Evolutionary conservation across 2,797 vertebrate genomes (phyloP), one percentile per base, ranked within the genome.

Genomic region (Halcyon chelicuti): DNA sequence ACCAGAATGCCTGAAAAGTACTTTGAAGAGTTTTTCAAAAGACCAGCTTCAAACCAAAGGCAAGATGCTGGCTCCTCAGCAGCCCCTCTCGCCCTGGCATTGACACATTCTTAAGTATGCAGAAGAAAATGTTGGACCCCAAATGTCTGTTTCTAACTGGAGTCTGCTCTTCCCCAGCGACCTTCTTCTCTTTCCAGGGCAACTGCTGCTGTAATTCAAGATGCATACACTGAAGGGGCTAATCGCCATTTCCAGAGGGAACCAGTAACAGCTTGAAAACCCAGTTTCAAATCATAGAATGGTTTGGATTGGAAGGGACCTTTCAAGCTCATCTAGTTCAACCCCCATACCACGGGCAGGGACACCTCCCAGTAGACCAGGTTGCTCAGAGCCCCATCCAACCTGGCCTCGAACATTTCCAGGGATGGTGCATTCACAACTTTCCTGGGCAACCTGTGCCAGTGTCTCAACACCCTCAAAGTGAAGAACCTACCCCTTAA

Each of bases 211-310:
- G 55, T 19, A 80, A 57, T 29, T 35, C 25, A 31, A 54, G 66
- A 28, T 4, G 12, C 14, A 17, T 5, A 9, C 0, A 4, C 35
- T 1, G 4, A 46, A 46, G 9, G 20, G 7, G 31, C n/a, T 26
- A 1, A 52, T 14, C 18, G 3, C 6, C 1, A 1, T 18, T 29
- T 23, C 7, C 46, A 44, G 46, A 60, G 20, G 33, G 51, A 42
- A 63, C 8, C 20, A 37, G 23, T 18, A 46, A 40, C 13, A 40
- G 29, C 39, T 35, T 46, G 19, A 26, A 68, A 42, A 55, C 29
- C 7, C 52, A 19, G 29, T n/a, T 55, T 57, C n/a, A 33, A 33
- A 57, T 33, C 14, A 22, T 22, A 33, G 55, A 22, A 23, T 57
- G n/a, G 55, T 22, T 57, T 57, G 20, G 31, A n/a, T 33, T 57